These are phyloP conservation scores for Dysidea cf. avara DNA, from an alignment of 37 sponge, comb jelly and placozoan species.

Conservation along the genomic window DNA sequence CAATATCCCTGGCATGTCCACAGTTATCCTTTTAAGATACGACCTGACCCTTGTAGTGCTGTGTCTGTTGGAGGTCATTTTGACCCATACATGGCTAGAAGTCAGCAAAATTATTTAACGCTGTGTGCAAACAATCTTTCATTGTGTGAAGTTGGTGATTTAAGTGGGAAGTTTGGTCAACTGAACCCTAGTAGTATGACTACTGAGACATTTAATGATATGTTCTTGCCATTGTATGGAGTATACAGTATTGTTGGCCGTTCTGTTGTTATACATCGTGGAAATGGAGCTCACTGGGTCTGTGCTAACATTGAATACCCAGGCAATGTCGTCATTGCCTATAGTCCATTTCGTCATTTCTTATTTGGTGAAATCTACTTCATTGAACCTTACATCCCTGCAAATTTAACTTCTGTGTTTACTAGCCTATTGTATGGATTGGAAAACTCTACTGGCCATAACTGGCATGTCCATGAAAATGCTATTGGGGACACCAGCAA, in stretches of 20 bases:
- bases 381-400: slow-evolving; percentile 3
- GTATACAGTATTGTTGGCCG: slow-evolving; percentile 64
- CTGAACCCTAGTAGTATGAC: background rate
- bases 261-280: slow-evolving; percentile 52
- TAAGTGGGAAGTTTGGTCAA: slow-evolving; percentile 60
- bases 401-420: slow-evolving; percentile 30
- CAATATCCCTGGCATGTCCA: slow-evolving; percentile 58
- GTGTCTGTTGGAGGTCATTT: slow-evolving; percentile 32
- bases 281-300: slow-evolving; percentile 6
- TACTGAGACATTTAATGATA: background rate
- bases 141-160: slow-evolving; percentile 65
- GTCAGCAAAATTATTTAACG: background rate
- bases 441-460: slow-evolving; percentile 30
- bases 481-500: slow-evolving; percentile 9
- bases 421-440: slow-evolving; percentile 3
- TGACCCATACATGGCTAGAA: slow-evolving; percentile 49
- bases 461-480: slow-evolving; percentile 59
- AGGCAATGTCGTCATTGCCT: background rate
- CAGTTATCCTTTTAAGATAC: slow-evolving; percentile 31
- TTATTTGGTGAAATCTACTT: slow-evolving; percentile 57
- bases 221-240: slow-evolving; percentile 35
- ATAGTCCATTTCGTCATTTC: slow-evolving; percentile 45
- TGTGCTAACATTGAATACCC: slow-evolving; percentile 79
- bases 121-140: slow-evolving; percentile 11
- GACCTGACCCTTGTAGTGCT: slow-evolving; percentile 20